Conservation (phyloP, 2,797 vertebrate genomes). For the Melanotaenia trifasciata region DNA sequence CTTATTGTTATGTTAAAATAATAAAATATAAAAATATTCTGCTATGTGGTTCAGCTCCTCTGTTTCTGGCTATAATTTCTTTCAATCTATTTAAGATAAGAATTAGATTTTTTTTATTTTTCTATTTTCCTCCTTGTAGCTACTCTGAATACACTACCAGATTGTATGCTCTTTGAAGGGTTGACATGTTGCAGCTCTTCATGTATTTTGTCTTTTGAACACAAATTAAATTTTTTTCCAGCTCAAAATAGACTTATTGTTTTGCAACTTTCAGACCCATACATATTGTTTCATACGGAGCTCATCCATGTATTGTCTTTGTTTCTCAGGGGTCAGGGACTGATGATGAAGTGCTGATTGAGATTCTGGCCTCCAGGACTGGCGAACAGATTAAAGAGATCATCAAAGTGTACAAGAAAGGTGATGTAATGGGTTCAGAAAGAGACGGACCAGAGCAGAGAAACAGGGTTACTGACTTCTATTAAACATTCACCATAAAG, state of each 20-base stretch:
- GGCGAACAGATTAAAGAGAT: conserved; percentile 85
- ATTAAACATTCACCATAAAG: not conserved
- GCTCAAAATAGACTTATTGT: not conserved
- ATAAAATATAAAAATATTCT: conserved; percentile 27
- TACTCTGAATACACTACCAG: not conserved
- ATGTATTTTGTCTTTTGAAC: not conserved
- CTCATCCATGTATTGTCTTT: conserved; percentile 33
- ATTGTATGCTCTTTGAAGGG: not conserved
- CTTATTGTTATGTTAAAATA: not conserved
- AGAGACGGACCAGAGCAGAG: conserved; percentile 2
- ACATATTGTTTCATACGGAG: not conserved
- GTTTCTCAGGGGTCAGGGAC: conserved; percentile 92
- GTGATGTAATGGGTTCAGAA: conserved; percentile 69
- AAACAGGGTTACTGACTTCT: conserved; percentile 8
- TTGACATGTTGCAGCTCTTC: not conserved
- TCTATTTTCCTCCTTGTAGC: not conserved
- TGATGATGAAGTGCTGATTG: conserved; percentile 90
- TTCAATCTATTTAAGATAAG: conserved; percentile 1
- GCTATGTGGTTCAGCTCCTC: not conserved
- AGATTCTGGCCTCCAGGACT: conserved; percentile 94
- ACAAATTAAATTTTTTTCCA: not conserved
- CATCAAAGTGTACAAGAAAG: conserved; percentile 91
- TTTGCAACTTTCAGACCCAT: not conserved
- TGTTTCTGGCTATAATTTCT: not conserved
- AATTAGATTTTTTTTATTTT: not conserved